Percentiles rank a stretch among this genome's conserved stretches.
Evolutionary conservation across 1,140 invertebrate species (phyloP).

Genomic region (Metopolophium dirhodum): DNA sequence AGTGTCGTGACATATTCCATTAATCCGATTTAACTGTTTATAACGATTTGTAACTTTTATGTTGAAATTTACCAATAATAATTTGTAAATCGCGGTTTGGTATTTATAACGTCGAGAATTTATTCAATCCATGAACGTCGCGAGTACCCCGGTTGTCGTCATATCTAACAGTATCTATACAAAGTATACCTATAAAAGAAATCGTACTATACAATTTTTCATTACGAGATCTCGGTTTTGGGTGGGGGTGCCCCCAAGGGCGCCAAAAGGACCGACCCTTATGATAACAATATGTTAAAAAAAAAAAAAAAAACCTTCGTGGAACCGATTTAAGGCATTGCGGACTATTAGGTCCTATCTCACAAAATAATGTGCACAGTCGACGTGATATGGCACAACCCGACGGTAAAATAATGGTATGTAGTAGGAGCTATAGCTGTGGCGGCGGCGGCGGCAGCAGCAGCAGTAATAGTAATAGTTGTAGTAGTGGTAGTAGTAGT

Average conservation of each 20-base stretch:
- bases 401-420: not conserved
- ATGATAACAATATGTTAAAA: not conserved
- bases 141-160: too few relatives aligned
- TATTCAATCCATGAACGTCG: not conserved
- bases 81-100: not conserved
- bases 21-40: not conserved
- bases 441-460: not conserved
- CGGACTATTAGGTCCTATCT: not conserved
- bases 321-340: not conserved
- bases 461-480: too few relatives aligned
- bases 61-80: not conserved
- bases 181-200: not conserved
- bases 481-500: not conserved
- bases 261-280: too few relatives aligned
- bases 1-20: not conserved
- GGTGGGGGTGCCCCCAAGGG: too few relatives aligned
- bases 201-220: not conserved
- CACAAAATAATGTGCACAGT: not conserved
- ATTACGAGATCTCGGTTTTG: not conserved
- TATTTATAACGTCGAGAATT: not conserved
- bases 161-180: too few relatives aligned
- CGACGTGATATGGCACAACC: not conserved
- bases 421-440: not conserved
- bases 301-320: not conserved
- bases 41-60: not conserved